Conservation (phyloP, 2,113 vertebrate genomes). For the Anser brachyrhynchus region DNA sequence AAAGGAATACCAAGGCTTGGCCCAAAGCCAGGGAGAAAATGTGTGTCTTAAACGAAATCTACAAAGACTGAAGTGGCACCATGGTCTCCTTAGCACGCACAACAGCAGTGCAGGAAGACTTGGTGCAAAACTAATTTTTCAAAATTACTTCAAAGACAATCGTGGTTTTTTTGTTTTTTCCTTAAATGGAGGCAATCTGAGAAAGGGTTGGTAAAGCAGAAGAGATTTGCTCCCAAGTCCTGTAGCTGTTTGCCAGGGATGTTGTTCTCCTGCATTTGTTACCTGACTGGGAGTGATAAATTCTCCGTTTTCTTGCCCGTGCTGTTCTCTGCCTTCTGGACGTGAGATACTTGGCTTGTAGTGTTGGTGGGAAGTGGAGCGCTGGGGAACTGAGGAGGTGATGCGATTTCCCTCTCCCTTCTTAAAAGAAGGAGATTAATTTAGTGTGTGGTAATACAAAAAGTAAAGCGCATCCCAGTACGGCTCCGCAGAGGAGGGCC, state of each 20-base stretch:
- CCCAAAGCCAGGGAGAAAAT: slow-evolving; percentile 25
- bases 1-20: slow-evolving; percentile 29
- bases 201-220: not conserved
- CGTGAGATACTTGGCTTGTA: not conserved
- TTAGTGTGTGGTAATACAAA: accelerated
- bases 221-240: not conserved
- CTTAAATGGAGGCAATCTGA: not conserved
- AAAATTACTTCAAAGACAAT: not conserved
- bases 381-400: not conserved
- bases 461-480: not conserved
- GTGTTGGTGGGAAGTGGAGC: not conserved
- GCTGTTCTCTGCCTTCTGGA: not conserved
- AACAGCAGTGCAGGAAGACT: not conserved
- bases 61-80: not conserved
- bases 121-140: not conserved
- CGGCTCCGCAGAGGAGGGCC: accelerated
- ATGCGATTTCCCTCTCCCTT: not conserved
- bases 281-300: not conserved
- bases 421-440: not conserved
- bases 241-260: not conserved
- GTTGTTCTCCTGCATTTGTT: not conserved
- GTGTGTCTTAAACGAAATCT: not conserved
- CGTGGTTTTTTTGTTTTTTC: not conserved
- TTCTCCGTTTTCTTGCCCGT: not conserved
- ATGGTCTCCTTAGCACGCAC: not conserved